Evolutionary conservation across 2,888 invertebrate genomes (phyloP).

Genomic region (Dyspetes luteomarginatus): DNA sequence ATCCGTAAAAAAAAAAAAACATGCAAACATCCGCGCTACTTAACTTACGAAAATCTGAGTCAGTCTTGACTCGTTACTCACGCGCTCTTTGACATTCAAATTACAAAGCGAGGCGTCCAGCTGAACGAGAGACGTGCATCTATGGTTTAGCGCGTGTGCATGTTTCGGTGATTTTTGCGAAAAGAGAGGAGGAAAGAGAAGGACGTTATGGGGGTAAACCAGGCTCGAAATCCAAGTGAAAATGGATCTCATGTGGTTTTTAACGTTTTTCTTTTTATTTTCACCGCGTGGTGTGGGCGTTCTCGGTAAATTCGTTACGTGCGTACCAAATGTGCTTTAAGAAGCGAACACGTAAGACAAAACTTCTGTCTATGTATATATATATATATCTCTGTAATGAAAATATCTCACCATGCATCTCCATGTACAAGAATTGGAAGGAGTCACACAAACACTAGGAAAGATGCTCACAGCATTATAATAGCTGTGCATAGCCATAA

Average conservation of each 20-base stretch:
- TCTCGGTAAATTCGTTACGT: conserved; percentile 67
- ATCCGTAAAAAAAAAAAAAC: background rate
- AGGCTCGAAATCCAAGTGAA: conserved; percentile 4
- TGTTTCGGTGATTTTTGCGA: conserved; percentile 3
- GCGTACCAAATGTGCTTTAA: conserved; percentile 52
- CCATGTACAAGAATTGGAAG: too few species aligned
- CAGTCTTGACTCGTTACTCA: background rate
- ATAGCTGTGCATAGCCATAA: too few species aligned
- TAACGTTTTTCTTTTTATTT: conserved; percentile 36
- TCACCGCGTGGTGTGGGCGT: conserved; percentile 38
- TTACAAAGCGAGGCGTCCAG: conserved; percentile 22
- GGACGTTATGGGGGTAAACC: conserved; percentile 1
- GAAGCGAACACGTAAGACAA: conserved; percentile 44
- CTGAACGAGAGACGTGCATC: background rate
- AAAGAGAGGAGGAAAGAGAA: conserved; percentile 17
- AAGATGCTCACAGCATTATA: too few species aligned
- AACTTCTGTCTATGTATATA: background rate
- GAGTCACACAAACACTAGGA: too few species aligned
- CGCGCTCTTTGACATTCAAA: conserved; percentile 33
- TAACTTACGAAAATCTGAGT: background rate
- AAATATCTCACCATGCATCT: too few species aligned
- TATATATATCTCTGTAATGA: too few species aligned
- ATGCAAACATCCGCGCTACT: background rate
- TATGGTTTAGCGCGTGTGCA: conserved; percentile 1
- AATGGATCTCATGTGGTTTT: conserved; percentile 10